Conservation (phyloP, 1,140 invertebrate genomes). For the Calliopsis andreniformis region DNA sequence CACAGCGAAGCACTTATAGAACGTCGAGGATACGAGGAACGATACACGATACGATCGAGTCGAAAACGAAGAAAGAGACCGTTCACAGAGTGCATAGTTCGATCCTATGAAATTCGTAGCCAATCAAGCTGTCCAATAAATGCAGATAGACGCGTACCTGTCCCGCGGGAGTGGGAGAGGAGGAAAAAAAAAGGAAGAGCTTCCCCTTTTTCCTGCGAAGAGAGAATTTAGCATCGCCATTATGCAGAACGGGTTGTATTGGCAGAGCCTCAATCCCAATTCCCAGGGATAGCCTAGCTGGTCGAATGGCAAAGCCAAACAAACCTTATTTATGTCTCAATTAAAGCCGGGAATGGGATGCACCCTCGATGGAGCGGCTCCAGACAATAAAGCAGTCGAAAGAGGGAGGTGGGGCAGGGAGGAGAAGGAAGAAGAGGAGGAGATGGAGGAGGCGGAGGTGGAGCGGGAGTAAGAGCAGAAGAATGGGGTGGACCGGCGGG, state of each 20-base stretch:
- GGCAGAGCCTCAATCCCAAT: conserved; percentile 81
- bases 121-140: conserved; percentile 47
- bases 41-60: not conserved
- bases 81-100: not conserved
- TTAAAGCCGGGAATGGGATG: conserved; percentile 82
- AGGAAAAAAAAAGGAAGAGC: conserved; percentile 16
- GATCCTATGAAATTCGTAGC: conserved; percentile 46
- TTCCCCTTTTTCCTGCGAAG: conserved; percentile 34
- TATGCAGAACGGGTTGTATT: conserved; percentile 81
- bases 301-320: conserved; percentile 80
- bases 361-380: conserved; percentile 81
- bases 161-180: conserved; percentile 3
- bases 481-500: too few species aligned
- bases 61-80: not conserved
- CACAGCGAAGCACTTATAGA: too few species aligned
- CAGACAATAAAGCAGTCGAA: conserved; percentile 81
- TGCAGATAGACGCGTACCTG: conserved; percentile 47
- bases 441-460: conserved; percentile 46
- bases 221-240: conserved; percentile 79
- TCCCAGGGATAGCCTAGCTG: conserved; percentile 77
- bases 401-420: conserved; percentile 60
- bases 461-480: conserved; percentile 73
- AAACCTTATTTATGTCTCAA: conserved; percentile 83
- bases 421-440: conserved; percentile 49
- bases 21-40: not conserved